phyloP scores from a whole-genome alignment of 2,888 invertebrate genomes.

The Agriopis leucophaearia region DNA sequence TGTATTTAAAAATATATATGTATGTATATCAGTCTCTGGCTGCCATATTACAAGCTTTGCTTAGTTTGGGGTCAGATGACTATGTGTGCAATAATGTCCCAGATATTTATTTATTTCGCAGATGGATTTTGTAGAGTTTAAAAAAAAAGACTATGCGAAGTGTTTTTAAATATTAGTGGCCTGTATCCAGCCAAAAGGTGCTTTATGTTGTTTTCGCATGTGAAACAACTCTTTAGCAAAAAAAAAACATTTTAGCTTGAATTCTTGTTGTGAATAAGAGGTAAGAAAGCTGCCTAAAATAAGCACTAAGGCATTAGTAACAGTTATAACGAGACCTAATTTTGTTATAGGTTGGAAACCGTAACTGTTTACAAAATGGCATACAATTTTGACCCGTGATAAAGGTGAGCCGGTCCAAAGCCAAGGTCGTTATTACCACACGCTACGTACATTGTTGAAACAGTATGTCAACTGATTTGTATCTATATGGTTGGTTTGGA shows the following conservation, averaged over 20 bases:
- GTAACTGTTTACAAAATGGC: slow-evolving; percentile 25
- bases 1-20: too few relatives aligned
- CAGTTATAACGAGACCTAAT: slow-evolving; percentile 27
- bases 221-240: not conserved
- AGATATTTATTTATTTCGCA: too few relatives aligned
- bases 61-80: too few relatives aligned
- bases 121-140: too few relatives aligned
- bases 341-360: slow-evolving; percentile 13
- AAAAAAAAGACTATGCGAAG: too few relatives aligned
- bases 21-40: too few relatives aligned
- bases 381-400: slow-evolving; percentile 29
- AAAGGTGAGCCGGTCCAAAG: slow-evolving; percentile 37
- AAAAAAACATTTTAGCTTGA: not conserved
- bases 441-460: slow-evolving; percentile 10
- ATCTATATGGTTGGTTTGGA: too few relatives aligned
- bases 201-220: not conserved
- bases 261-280: not conserved
- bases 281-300: slow-evolving; percentile 16
- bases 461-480: slow-evolving; percentile 16
- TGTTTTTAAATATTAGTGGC: too few relatives aligned
- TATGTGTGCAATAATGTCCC: too few relatives aligned
- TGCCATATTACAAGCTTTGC: too few relatives aligned
- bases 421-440: slow-evolving; percentile 27
- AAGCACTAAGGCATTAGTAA: slow-evolving; percentile 5
- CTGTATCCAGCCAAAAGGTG: too few relatives aligned